Percentiles rank a stretch among this genome's conserved stretches.
Conservation (phyloP, 2,797 vertebrate species). For the Xerus rutilus region DNA sequence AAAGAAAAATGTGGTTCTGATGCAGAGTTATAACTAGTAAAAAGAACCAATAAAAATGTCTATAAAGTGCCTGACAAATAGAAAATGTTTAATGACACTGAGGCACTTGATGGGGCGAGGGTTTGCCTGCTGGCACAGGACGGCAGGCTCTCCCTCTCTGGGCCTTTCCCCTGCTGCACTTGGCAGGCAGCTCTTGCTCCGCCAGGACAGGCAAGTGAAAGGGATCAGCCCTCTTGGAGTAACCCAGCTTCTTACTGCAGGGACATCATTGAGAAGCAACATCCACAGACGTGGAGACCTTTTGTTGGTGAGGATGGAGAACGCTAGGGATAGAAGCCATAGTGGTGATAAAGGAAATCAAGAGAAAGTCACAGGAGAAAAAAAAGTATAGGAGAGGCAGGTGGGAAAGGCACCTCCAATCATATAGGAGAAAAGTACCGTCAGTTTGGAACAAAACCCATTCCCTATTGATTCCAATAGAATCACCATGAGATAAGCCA, state of each 20-base stretch:
- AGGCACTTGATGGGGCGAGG: conserved; percentile 38
- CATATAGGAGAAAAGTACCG: neutral
- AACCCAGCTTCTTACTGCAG: conserved; percentile 3
- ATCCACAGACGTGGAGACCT: neutral
- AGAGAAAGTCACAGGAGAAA: neutral
- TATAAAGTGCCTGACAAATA: conserved; percentile 73
- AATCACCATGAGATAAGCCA: neutral
- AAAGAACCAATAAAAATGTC: conserved; percentile 71
- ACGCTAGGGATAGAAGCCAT: neutral
- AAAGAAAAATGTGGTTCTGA: conserved; percentile 38
- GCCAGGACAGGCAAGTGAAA: neutral
- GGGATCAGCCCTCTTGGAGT: neutral
- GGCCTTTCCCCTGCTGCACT: neutral
- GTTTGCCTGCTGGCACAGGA: conserved; percentile 68
- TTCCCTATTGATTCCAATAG: neutral
- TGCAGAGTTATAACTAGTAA: conserved; percentile 72
- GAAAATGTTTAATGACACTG: conserved; percentile 69
- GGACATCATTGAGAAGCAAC: neutral
- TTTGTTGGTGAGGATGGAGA: neutral
- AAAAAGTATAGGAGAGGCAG: neutral
- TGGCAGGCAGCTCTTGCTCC: conserved; percentile 30
- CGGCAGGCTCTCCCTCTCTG: neutral
- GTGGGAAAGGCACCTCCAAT: neutral
- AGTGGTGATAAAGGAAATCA: neutral
- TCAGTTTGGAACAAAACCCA: neutral